These are phyloP conservation scores for Pao palembangensis DNA, from an alignment of 2,113 vertebrate species.

Conservation along the genomic window DNA sequence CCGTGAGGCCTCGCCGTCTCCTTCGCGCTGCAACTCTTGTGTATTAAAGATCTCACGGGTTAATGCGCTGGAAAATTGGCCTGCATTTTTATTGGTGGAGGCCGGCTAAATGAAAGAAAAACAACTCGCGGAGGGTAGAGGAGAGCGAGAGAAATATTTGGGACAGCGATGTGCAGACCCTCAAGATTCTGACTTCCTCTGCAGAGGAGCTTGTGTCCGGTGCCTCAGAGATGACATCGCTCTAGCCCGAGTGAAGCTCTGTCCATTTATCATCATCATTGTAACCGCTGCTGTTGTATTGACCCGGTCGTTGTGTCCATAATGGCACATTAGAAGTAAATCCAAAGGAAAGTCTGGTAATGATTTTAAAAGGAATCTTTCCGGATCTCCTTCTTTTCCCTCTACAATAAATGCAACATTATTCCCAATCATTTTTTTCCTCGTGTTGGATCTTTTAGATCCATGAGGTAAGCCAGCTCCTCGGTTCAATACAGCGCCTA, in stretches of 20 bases:
- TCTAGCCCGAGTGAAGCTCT: slow-evolving; percentile 79
- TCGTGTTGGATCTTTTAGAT: not conserved
- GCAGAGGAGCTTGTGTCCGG: slow-evolving; percentile 75
- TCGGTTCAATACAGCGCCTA: slow-evolving; percentile 21
- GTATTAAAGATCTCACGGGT: slow-evolving; percentile 92
- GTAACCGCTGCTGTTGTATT: slow-evolving; percentile 63
- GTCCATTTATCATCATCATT: slow-evolving; percentile 71
- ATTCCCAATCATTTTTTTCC: not conserved
- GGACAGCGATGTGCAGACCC: slow-evolving; percentile 84
- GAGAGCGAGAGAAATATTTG: slow-evolving; percentile 75
- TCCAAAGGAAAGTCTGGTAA: slow-evolving; percentile 44
- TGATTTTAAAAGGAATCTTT: slow-evolving; percentile 10
- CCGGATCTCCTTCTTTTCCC: slow-evolving; percentile 29
- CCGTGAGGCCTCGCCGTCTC: slow-evolving; percentile 78
- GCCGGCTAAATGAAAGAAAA: slow-evolving; percentile 90
- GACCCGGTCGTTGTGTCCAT: slow-evolving; percentile 60
- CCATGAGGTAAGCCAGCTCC: not conserved
- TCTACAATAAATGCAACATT: slow-evolving; percentile 19
- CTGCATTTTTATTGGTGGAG: slow-evolving; percentile 97
- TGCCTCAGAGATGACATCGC: slow-evolving; percentile 82
- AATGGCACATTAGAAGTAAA: slow-evolving; percentile 62
- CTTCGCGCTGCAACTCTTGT: slow-evolving; percentile 78
- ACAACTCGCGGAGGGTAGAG: slow-evolving; percentile 72
- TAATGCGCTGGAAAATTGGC: slow-evolving; percentile 99
- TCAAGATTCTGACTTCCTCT: slow-evolving; percentile 83